Conservation (phyloP, 2,797 vertebrate species). For the Sebastes hubbsi region DNA sequence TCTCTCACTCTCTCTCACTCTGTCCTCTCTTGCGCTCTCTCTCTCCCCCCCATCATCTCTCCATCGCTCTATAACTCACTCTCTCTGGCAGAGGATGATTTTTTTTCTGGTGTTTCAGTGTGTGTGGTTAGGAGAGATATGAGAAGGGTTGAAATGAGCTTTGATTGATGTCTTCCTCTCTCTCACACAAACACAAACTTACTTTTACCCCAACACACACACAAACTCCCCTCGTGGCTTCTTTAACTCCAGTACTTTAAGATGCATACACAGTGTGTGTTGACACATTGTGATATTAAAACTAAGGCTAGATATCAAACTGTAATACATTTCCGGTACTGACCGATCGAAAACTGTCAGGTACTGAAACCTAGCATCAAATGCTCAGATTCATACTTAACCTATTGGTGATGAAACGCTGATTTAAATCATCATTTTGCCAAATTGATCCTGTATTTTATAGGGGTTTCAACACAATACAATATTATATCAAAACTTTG, state of each 20-base stretch:
- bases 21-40: constrained; percentile 30
- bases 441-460: not conserved
- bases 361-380: not conserved
- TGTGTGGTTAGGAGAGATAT: constrained; percentile 55
- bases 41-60: constrained; percentile 12
- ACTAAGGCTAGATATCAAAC: not conserved
- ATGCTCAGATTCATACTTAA: not conserved
- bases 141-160: constrained; percentile 48
- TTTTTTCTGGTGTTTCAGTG: constrained; percentile 52
- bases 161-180: constrained; percentile 55
- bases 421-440: not conserved
- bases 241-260: not conserved
- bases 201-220: not conserved
- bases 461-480: too few relatives aligned
- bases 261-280: not conserved
- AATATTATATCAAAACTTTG: too few relatives aligned
- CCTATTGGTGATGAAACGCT: not conserved
- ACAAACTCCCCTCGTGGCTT: not conserved
- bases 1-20: constrained; percentile 61
- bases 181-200: not conserved
- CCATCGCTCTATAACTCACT: constrained; percentile 61
- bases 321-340: not conserved
- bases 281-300: not conserved
- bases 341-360: not conserved
- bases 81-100: constrained; percentile 50